Base-by-base conservation (phyloP, 2,888 invertebrate genomes). In the Ochropacha duplaris region DNA sequence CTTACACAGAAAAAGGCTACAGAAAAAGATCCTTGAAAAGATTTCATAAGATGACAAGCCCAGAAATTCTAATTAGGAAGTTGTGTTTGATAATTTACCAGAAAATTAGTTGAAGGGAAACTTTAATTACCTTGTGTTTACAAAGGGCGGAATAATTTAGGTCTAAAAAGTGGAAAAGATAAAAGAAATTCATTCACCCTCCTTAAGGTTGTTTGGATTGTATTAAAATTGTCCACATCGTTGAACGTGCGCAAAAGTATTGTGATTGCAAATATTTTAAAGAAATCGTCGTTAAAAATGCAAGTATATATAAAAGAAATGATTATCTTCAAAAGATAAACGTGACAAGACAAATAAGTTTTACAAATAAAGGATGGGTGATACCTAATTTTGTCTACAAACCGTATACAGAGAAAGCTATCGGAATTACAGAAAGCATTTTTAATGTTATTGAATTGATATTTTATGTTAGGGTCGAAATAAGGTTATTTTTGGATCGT, bases 41-140 rank as follows among this genome's bases (percentile, higher is more conserved):
- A 71, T 74, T 78, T 74, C 63, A 71, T 70, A 69, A 75, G 69
- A 61, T 66, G 66, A 67, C 72, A 50, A 31, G 75, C 69, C 67
- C 60, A 58, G 64, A 75, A 68, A 78, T 81, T 87, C 84, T 82
- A 84, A 84, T 85, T 83, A 78, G 67, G 72, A 86, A 82, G 74
- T 84, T 81, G 74, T 69, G 66, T 84, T 85, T 81, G 78, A 86
- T 85, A 86, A 87, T 86, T 88, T 80, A 66, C 66, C 72, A 66
- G 77, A 77, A 83, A 88, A 87, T 88, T 84, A 75, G 81, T 78
- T 68, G 62, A 72, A 73, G 68, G 79, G 70, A 77, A 83, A 84
- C 78, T 84, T 85, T 81, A 88, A 88, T 88, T 83, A 86, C 80
- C 78, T 75, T 64, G 75, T 72, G 80, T 81, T 81, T 73, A 87